phyloP scores from a whole-genome alignment of 2,113 vertebrate species.

The Chrysemys picta region DNA sequence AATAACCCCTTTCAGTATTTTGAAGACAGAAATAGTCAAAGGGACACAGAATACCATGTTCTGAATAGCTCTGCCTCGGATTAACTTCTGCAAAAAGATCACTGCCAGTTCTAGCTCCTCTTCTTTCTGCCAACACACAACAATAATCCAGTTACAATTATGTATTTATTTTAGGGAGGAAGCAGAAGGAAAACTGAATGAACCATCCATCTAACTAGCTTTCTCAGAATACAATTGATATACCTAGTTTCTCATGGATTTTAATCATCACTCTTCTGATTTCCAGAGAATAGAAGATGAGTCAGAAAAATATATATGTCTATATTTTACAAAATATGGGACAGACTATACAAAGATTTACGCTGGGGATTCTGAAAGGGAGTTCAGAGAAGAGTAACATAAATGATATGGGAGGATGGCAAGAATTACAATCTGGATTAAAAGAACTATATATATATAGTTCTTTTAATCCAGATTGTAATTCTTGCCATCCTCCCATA shows the following conservation, averaged over 20 bases:
- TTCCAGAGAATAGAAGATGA: slow-evolving; percentile 12
- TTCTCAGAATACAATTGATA: not conserved
- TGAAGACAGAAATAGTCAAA: not conserved
- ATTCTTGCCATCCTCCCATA: too few relatives aligned
- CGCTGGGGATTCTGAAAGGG: not conserved
- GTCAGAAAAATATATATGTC: not conserved
- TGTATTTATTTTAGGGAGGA: not conserved
- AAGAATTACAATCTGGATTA: slow-evolving; percentile 4
- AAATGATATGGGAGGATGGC: not conserved
- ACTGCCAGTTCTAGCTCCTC: slow-evolving; percentile 90
- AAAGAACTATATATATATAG: not conserved
- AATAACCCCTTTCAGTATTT: not conserved
- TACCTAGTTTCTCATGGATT: not conserved
- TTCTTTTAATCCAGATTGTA: too few relatives aligned
- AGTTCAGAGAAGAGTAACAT: not conserved
- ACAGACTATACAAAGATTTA: not conserved
- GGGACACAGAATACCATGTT: slow-evolving; percentile 81
- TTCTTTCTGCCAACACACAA: slow-evolving; percentile 81
- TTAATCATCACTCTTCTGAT: slow-evolving; percentile 7
- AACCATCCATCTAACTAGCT: not conserved
- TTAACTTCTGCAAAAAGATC: slow-evolving; percentile 88
- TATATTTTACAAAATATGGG: not conserved
- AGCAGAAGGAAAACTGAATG: not conserved
- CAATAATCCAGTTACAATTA: not conserved
- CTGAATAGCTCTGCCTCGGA: slow-evolving; percentile 90